Evolutionary conservation across 2,113 vertebrate species (phyloP), one percentile per base, ranked within the genome.

Genomic region (Strix aluco): DNA sequence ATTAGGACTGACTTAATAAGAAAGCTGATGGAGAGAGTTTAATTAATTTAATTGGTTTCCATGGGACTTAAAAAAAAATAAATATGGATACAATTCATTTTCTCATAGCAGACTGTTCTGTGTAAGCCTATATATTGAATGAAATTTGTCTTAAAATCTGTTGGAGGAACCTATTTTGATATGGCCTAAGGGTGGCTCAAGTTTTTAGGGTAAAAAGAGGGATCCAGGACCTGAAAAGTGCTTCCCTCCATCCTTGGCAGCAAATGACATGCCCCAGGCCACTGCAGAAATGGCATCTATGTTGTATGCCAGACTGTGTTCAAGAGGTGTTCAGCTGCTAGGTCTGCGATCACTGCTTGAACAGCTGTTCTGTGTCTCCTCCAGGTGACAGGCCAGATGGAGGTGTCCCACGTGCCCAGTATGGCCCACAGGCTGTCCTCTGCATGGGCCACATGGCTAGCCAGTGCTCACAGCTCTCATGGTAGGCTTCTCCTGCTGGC

Each of bases 31-130:
- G 61, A 78, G 80, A 89, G 88, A 89, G 49, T 70, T 89, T 96
- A 95, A 93, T 96, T 86, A 88, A 75, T 80, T 89, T 95, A 95
- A 97, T 97, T 95, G 85, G 62, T 95, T 97, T 95, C 89, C 3
- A 0, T 87, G 92, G 86, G 88, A 87, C n/a, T 94, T 92, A 42
- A 5, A 62, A 5, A 62, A 75, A 83, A 94, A 93, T 55, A 91
- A 94, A 81, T 81, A 86, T 49, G 44, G 52, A 63, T 83, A 67
- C 59, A 81, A 34, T 66, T 94, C 6, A 49, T 63, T 85, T 92
- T 84, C 32, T 69, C 22, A 34, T 29, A 32, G 55, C 88, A 85
- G 40, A 3, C 22, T 61, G 11, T 92, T 89, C 93, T 81, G 34
- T 91, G 0, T 63, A 69, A 75, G 40, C 27, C 8, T 49, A 7